A percentile compares a stretch with the other conserved stretches of the same genome.
Conservation (phyloP, 2,797 vertebrate genomes). For the Halcyon leucocephala region DNA sequence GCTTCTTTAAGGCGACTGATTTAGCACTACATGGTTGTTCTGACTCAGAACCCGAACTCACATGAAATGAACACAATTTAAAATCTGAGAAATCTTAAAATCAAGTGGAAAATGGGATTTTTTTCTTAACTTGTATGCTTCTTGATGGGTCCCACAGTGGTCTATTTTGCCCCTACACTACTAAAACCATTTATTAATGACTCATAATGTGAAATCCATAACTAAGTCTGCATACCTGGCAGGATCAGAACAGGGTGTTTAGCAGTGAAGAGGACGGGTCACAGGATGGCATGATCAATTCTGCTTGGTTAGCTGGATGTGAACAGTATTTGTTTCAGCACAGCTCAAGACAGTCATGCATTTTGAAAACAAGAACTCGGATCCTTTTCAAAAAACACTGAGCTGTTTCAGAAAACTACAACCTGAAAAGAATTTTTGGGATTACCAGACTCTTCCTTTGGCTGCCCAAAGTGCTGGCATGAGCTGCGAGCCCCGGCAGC, state of each 20-base stretch:
- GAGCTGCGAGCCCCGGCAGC: background rate
- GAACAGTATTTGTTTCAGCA: background rate
- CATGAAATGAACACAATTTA: background rate
- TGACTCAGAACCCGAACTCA: background rate
- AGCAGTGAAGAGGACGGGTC: background rate
- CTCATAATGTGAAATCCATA: background rate
- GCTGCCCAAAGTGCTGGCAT: conserved; percentile 1
- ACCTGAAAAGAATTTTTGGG: conserved; percentile 50
- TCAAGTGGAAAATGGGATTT: background rate
- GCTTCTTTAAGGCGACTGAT: background rate
- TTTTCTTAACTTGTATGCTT: background rate
- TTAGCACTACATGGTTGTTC: background rate
- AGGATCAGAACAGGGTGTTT: background rate
- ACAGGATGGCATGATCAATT: background rate
- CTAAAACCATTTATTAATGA: background rate
- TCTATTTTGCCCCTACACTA: background rate
- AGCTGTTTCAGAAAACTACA: background rate
- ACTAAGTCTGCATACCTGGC: background rate
- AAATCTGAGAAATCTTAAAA: background rate
- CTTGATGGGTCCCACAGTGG: background rate
- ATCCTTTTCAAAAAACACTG: background rate
- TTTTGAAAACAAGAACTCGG: background rate
- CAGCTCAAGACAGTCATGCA: background rate
- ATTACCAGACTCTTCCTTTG: conserved; percentile 46
- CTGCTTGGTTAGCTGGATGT: background rate